A percentile compares a stretch with the other conserved stretches of the same genome.
These are phyloP conservation scores for Conger conger DNA, from an alignment of 2,113 vertebrate genomes.

Conservation along the genomic window DNA sequence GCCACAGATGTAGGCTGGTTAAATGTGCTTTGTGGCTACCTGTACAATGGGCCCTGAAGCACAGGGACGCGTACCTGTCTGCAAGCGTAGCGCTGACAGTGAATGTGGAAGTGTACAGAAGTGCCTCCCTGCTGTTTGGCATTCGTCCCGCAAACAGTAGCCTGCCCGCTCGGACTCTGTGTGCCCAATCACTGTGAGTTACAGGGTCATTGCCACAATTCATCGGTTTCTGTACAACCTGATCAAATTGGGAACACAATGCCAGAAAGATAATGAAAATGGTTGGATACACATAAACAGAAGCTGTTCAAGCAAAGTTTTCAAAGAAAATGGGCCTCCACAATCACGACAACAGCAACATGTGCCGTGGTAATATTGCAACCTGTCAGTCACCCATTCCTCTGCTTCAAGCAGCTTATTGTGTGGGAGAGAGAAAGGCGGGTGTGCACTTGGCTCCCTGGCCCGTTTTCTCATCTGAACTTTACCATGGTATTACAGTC, in stretches of 20 bases:
- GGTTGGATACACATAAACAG: not conserved
- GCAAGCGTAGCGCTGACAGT: not conserved
- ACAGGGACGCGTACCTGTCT: not conserved
- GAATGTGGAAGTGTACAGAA: not conserved
- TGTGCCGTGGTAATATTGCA: constrained; percentile 5
- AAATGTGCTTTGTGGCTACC: too few species aligned
- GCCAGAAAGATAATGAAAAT: not conserved
- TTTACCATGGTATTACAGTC: constrained; percentile 13
- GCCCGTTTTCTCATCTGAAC: not conserved
- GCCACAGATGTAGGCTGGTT: too few species aligned
- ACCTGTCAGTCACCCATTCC: not conserved
- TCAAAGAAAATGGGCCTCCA: not conserved
- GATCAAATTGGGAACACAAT: not conserved
- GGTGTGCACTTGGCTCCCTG: not conserved
- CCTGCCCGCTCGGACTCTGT: not conserved
- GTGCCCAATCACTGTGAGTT: not conserved
- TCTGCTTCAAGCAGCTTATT: not conserved
- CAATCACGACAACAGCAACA: not conserved
- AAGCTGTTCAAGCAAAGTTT: not conserved
- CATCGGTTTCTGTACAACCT: not conserved
- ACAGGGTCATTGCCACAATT: not conserved
- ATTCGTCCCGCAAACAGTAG: not conserved
- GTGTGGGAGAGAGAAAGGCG: not conserved
- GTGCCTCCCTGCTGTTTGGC: not conserved
- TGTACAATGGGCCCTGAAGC: too few species aligned